Conservation (phyloP, 23 tunicate genomes). For the Oikopleura dioica region DNA sequence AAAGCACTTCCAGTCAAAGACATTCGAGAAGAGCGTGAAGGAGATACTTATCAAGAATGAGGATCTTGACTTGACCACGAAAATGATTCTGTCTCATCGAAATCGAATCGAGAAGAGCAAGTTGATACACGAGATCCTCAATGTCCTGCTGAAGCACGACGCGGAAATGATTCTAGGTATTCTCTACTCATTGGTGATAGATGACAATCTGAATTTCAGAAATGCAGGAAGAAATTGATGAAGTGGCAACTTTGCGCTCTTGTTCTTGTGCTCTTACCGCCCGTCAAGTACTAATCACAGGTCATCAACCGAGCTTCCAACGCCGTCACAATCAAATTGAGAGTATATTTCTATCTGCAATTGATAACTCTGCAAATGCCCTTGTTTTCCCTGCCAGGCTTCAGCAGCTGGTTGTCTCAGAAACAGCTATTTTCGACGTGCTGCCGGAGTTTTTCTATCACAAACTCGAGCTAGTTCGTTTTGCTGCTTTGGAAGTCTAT, state of each 20-base stretch:
- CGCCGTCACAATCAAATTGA: constrained; percentile 91
- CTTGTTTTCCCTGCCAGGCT: constrained; percentile 38
- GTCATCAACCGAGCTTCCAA: constrained; percentile 85
- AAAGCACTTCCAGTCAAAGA: constrained; percentile 58
- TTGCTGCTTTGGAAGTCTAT: constrained; percentile 91
- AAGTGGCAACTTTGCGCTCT: background rate
- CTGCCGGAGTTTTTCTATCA: constrained; percentile 94
- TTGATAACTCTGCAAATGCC: constrained; percentile 42
- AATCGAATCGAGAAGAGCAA: constrained; percentile 33
- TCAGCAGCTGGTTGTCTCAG: constrained; percentile 73
- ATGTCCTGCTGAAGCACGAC: background rate
- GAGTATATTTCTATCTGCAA: constrained; percentile 69
- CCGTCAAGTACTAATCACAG: constrained; percentile 73
- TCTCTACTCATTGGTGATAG: background rate
- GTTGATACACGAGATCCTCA: constrained; percentile 21
- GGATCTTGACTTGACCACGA: background rate
- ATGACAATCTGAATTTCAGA: background rate
- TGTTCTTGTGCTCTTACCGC: constrained; percentile 47
- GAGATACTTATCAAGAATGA: background rate
- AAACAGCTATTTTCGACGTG: constrained; percentile 88
- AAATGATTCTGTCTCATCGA: constrained; percentile 49
- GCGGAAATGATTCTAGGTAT: background rate
- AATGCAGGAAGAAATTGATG: no score
- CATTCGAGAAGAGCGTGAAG: constrained; percentile 52
- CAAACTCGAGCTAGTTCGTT: constrained; percentile 45